Conservation (phyloP, 2,113 vertebrate genomes). For the Pelusios castaneus region DNA sequence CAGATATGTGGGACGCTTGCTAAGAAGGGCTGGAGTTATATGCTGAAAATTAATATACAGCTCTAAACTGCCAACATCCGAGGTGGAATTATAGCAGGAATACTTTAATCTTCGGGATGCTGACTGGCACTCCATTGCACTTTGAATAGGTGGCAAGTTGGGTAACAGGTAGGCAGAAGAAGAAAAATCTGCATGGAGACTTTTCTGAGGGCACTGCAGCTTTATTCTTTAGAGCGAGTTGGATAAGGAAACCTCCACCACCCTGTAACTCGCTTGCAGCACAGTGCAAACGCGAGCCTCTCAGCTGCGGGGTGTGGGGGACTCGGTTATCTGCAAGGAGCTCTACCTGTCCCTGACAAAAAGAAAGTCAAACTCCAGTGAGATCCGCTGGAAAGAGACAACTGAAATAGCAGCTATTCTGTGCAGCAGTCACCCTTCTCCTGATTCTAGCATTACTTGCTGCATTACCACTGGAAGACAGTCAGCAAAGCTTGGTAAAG, state of each 20-base stretch:
- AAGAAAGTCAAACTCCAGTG: not conserved
- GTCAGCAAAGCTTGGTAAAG: constrained; percentile 27
- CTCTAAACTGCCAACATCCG: fast-evolving
- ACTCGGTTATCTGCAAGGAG: not conserved
- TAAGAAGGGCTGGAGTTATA: not conserved
- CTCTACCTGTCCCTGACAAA: not conserved
- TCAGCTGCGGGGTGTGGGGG: not conserved
- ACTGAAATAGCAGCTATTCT: not conserved
- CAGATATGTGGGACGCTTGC: not conserved
- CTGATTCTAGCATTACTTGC: constrained; percentile 59
- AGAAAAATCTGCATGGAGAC: not conserved
- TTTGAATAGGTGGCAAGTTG: not conserved
- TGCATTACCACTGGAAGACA: constrained; percentile 51
- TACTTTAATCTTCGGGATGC: fast-evolving
- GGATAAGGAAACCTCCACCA: not conserved
- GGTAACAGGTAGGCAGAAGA: not conserved
- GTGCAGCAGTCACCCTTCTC: constrained; percentile 27
- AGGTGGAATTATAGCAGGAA: not conserved
- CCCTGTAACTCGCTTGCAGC: not conserved
- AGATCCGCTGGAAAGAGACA: not conserved
- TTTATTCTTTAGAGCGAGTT: not conserved
- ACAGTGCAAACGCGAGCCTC: not conserved
- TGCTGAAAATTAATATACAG: fast-evolving
- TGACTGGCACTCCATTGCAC: fast-evolving
- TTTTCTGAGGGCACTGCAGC: not conserved